Base-by-base conservation (phyloP, 2,888 invertebrate species). In the Nephrocerus scutellatus region DNA sequence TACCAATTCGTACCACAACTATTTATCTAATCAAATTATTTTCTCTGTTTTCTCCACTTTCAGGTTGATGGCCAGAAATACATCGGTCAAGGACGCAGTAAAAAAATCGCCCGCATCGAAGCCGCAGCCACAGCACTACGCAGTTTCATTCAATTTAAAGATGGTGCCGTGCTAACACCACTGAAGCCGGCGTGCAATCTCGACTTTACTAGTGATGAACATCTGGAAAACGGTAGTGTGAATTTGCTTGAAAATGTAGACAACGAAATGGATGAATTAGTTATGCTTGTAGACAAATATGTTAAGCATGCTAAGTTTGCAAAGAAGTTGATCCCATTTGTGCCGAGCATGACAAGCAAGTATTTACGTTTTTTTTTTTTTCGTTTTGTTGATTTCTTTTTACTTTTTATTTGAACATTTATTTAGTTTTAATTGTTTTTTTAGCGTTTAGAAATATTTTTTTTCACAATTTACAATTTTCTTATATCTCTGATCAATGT, bases 141-240 rank as follows among this genome's bases (percentile, higher is more conserved):
- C 43, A 74, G 74, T 28, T 75, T 77, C 56, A 73, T 77, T 46
- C 74, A 76, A 55, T 73, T 75, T 49, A 74, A 74, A 51, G 70
- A 71, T 54, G 59, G 64, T 28, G 61, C 65, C 23, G 57, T 61
- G 18, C 44, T 68, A 24, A 55, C 62, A 42, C 59, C 65, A 36
- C 39, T 68, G 37, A 68, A 68, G 51, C 62, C 68, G 30, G 54
- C 63, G 21, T 61, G 62, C 44, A 68, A 68, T 52, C 54, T 70
- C 51, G 74, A 74, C 57, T 74, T 74, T 50, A 73, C 74, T 38
- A 72, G 70, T 49, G 74, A 74, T 56, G 63, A 68, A 44, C 66
- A 67, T 55, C 56, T 67, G 52, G 63, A 68, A 60, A 64, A 70
- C 57, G 68, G 68, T 68, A 62, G 49, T 52, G 45, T 55, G 48